Evolutionary conservation across 2,797 vertebrate genomes (phyloP).

Genomic region (Sebastolobus altivelis): DNA sequence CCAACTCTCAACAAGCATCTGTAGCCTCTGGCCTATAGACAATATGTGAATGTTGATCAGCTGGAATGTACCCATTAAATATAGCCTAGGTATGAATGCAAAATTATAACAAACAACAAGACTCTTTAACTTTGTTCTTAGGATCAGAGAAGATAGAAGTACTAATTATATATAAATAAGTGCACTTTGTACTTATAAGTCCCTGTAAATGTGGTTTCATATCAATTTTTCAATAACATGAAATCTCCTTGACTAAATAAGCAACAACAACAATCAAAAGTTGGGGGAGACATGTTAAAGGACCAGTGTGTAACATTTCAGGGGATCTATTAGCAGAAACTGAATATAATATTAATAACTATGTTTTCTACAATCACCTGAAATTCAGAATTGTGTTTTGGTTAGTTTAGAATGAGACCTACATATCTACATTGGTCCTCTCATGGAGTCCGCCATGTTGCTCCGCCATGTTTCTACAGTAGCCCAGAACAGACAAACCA

Average conservation of each 20-base stretch:
- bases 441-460: too few species aligned
- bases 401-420: too few species aligned
- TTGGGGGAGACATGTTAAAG: not conserved
- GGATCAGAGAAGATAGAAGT: too few species aligned
- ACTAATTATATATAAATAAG: not conserved
- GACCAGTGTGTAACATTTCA: too few species aligned
- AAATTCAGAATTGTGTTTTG: too few species aligned
- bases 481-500: too few species aligned
- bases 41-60: slow-evolving; percentile 22
- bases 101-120: not conserved
- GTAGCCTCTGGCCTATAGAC: slow-evolving; percentile 17
- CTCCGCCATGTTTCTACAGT: too few species aligned
- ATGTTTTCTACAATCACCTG: too few species aligned
- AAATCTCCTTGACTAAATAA: not conserved
- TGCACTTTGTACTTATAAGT: not conserved
- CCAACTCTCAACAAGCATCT: slow-evolving; percentile 28
- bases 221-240: not conserved
- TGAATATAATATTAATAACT: too few species aligned
- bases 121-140: not conserved
- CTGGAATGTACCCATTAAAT: slow-evolving; percentile 32
- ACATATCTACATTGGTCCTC: too few species aligned
- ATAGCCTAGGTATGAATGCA: not conserved
- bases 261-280: not conserved
- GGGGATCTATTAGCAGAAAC: too few species aligned
- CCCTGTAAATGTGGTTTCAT: not conserved